phyloP scores from a whole-genome alignment of 2,113 vertebrate genomes.

The Marcusenius ussheri region DNA sequence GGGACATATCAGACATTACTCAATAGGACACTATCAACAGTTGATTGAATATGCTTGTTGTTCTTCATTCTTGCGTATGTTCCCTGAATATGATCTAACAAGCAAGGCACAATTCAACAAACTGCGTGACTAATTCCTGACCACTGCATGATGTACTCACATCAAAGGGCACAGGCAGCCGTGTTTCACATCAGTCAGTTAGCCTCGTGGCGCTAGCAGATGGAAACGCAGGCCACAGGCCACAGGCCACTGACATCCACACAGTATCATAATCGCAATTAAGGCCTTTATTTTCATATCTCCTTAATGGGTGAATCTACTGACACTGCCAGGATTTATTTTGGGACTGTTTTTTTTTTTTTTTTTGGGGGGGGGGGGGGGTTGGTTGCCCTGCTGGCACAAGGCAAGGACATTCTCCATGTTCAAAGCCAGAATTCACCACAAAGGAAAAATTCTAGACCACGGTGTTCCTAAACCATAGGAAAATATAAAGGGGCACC shows the following conservation, averaged over 20 bases:
- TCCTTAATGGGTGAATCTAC: neutral
- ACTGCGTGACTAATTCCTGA: neutral
- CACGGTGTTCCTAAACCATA: neutral
- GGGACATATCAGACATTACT: neutral
- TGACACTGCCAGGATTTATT: neutral
- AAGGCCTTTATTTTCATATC: neutral
- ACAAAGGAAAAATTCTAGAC: neutral
- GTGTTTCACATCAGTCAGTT: neutral
- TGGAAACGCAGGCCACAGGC: neutral
- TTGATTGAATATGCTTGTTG: neutral
- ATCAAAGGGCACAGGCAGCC: neutral
- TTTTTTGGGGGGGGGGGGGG: neutral
- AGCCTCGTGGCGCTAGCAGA: neutral
- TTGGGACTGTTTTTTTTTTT: neutral
- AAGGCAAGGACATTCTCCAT: neutral
- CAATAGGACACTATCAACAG: neutral
- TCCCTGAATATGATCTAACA: neutral
- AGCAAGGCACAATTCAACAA: neutral
- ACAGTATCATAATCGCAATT: neutral
- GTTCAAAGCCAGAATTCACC: neutral
- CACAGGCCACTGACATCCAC: neutral
- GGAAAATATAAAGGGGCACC: neutral
- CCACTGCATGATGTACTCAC: neutral
- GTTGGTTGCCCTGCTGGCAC: neutral
- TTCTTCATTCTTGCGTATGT: neutral